phyloP scores from a whole-genome alignment of 2,888 invertebrate genomes.

The Megaustenia siamemsis region DNA sequence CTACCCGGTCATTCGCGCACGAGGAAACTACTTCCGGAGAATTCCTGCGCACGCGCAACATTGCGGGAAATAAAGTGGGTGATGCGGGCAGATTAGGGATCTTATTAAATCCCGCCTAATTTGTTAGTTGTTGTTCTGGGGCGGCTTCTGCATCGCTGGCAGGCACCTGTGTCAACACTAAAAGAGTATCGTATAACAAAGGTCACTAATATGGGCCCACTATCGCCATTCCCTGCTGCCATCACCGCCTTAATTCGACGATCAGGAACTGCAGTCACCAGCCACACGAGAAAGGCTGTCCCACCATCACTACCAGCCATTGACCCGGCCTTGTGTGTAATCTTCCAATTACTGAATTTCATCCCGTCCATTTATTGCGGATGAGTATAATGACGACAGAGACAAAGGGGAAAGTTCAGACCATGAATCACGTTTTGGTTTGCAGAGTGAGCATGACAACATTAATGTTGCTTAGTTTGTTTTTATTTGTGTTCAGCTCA shows the following conservation, averaged over 20 bases:
- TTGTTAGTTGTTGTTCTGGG: constrained; percentile 37
- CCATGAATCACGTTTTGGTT: not conserved
- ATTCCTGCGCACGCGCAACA: constrained; percentile 50
- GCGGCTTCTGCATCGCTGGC: constrained; percentile 6
- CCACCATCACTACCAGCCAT: not conserved
- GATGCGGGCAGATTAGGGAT: constrained; percentile 51
- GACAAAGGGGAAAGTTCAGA: constrained; percentile 1
- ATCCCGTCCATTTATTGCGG: constrained; percentile 15
- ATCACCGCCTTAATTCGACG: constrained; percentile 21
- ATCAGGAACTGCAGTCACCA: constrained; percentile 1
- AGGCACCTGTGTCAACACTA: constrained; percentile 52
- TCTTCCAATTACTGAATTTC: constrained; percentile 24
- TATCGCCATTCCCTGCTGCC: constrained; percentile 28
- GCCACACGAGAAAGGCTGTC: not conserved
- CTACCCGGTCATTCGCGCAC: constrained; percentile 33
- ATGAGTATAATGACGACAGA: not conserved
- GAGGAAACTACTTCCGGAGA: constrained; percentile 45
- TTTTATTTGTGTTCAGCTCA: too few relatives aligned
- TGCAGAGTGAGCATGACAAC: too few relatives aligned
- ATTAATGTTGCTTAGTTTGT: too few relatives aligned
- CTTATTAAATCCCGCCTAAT: constrained; percentile 40
- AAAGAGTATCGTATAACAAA: constrained; percentile 26
- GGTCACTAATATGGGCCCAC: constrained; percentile 6
- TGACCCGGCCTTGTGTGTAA: constrained; percentile 2
- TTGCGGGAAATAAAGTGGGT: constrained; percentile 49